Conservation (phyloP, 1,140 invertebrate genomes). For the Macrotrachela quadricornifera region DNA sequence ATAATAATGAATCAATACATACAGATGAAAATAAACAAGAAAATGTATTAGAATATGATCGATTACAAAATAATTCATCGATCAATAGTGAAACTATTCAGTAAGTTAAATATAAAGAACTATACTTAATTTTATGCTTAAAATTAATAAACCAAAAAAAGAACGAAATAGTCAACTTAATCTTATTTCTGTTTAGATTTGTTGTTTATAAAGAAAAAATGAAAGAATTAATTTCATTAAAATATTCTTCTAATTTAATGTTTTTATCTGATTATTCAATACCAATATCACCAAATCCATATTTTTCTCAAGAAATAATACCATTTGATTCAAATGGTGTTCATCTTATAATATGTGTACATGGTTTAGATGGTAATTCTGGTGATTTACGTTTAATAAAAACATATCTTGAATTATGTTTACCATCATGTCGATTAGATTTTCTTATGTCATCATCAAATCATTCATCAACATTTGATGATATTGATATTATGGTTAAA, state of each 20-base stretch:
- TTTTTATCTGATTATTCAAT: background rate
- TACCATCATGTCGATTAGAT: slow-evolving; percentile 61
- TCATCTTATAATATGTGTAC: slow-evolving; percentile 81
- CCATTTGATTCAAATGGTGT: slow-evolving; percentile 21
- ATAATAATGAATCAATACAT: too few relatives aligned
- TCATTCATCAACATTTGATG: slow-evolving; percentile 64
- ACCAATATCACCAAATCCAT: slow-evolving; percentile 1
- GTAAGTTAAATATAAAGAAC: slow-evolving; percentile 1
- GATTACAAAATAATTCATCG: too few relatives aligned
- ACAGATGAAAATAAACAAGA: too few relatives aligned
- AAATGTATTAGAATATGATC: too few relatives aligned
- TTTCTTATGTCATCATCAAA: slow-evolving; percentile 90
- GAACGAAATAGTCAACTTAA: too few relatives aligned
- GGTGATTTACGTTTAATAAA: slow-evolving; percentile 76
- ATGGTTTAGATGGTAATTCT: slow-evolving; percentile 79
- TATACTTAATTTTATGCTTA: too few relatives aligned
- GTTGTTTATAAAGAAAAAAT: slow-evolving; percentile 4
- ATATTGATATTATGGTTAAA: slow-evolving; percentile 86
- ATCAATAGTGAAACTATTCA: too few relatives aligned
- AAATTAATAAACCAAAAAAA: too few relatives aligned
- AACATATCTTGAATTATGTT: slow-evolving; percentile 72
- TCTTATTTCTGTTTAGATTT: too few relatives aligned
- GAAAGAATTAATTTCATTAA: background rate
- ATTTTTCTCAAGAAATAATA: slow-evolving; percentile 2
- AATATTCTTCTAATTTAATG: background rate